Conservation (phyloP, 2,113 vertebrate genomes). For the Irena cyanogastra region DNA sequence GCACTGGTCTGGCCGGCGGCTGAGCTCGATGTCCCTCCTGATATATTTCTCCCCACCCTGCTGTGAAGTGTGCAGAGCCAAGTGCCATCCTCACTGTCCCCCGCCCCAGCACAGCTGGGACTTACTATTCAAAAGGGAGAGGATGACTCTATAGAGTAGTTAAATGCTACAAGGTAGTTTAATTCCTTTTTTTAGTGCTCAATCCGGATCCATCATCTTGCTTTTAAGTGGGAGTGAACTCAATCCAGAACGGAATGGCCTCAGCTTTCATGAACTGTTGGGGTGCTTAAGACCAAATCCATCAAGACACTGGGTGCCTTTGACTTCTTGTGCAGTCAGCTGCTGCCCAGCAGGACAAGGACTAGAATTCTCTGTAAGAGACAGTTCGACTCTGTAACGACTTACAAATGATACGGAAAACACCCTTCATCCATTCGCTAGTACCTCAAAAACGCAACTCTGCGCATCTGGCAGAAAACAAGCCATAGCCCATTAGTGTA, state of each 20-base stretch:
- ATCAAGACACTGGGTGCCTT: not conserved
- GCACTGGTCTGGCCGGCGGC: accelerated
- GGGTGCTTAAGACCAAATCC: not conserved
- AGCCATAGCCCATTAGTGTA: not conserved
- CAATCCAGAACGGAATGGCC: not conserved
- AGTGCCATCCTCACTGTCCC: not conserved
- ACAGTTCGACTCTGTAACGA: not conserved
- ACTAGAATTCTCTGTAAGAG: not conserved
- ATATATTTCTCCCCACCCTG: not conserved
- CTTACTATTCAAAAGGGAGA: not conserved
- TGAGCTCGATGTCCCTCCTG: not conserved
- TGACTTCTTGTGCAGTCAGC: not conserved
- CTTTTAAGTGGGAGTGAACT: not conserved
- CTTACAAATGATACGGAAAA: not conserved
- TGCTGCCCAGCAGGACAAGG: not conserved
- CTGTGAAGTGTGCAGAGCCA: not conserved
- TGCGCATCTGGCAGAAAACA: not conserved
- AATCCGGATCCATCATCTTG: not conserved
- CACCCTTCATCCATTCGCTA: not conserved
- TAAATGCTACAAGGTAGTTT: not conserved
- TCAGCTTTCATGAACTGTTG: not conserved
- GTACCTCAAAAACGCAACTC: not conserved
- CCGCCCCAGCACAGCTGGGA: not conserved
- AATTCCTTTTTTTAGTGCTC: not conserved
- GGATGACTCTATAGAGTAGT: not conserved